Base-by-base conservation (phyloP, 2,797 vertebrate species). In the Carcharodon carcharias region DNA sequence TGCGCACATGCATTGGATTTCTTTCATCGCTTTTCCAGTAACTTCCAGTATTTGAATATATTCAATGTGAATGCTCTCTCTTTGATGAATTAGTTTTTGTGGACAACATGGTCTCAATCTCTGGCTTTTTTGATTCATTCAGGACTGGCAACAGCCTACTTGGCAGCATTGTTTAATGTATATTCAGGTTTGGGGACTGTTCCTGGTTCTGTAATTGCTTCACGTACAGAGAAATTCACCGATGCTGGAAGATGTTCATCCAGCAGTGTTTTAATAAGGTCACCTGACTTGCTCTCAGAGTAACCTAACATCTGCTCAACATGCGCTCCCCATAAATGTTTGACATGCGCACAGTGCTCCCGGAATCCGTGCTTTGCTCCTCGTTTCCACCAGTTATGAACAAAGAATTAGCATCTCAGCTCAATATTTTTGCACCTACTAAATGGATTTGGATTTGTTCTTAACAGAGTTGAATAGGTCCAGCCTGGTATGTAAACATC, bases 221-320 rank as follows among this genome's bases (percentile, higher is more conserved):
- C 87, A 31, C 87, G 31, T 58, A 31, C 2, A 1, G 87, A 92
- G 18, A n/a, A 23, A 11, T 40, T 92, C 61, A 40, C 26, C 92
- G 35, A 63, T 40, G n/a, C 35, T 23, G 89, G 35, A 61, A 40
- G 89, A 65, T 21, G 18, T 23, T 92, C 85, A 85, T 85, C 82
- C 82, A 85, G 82, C 82, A 85, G 82, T 50, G 45, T 85, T 85
- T 77, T 40, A 61, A 63, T 61, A 63, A 92, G n/a, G 87, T 89
- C 54, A 31, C 40, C 85, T 56, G 31, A 63, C 31, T 63, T 58
- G 31, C 3, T 40, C n/a, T 63, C 18, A 23, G 58, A 65, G 65
- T 92, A 92, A 92, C 63, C 7, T 9, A n/a, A 92, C 58, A 92
- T 63, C 58, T 92, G 89, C 18, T 63, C 31, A 65, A 58, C 40